Evolutionary conservation across 2,113 vertebrate genomes (phyloP).

Genomic region (Ellobius talpinus): DNA sequence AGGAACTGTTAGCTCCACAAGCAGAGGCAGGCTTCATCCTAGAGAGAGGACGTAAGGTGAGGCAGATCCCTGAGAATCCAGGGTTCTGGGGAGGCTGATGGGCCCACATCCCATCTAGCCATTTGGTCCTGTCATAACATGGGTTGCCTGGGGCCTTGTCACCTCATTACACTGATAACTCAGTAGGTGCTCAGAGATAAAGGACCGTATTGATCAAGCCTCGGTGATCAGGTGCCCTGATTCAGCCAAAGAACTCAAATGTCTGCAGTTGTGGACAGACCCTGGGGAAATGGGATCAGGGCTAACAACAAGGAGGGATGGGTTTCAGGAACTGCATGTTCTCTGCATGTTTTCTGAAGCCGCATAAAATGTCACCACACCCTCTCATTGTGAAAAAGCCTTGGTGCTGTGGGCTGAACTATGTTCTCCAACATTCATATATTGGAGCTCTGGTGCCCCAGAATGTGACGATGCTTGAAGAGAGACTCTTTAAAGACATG

Average conservation of each 20-base stretch:
- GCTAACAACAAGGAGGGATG: not conserved
- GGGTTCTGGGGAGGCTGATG: not conserved
- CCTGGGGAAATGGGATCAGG: too few relatives aligned
- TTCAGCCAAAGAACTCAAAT: not conserved
- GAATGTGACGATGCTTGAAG: not conserved
- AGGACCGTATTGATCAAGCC: not conserved
- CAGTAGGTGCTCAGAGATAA: not conserved
- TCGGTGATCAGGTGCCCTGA: too few relatives aligned
- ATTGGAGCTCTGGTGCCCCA: not conserved
- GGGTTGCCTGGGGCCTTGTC: not conserved
- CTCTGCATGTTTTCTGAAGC: not conserved
- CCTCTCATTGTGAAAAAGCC: not conserved
- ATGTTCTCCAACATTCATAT: not conserved
- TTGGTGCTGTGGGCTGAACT: not conserved
- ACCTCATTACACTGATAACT: too few relatives aligned
- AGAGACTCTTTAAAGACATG: not conserved
- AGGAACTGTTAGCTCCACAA: not conserved
- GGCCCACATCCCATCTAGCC: not conserved
- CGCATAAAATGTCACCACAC: too few relatives aligned
- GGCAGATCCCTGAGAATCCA: not conserved
- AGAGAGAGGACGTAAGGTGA: not conserved
- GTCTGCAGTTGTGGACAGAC: not conserved
- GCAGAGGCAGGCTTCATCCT: not conserved
- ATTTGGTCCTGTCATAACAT: not conserved
- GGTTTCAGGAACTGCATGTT: not conserved